A percentile compares a stretch with the other conserved stretches of the same genome.
Evolutionary conservation across 2,113 vertebrate genomes (phyloP).

Genomic region (Pogona vitticeps): DNA sequence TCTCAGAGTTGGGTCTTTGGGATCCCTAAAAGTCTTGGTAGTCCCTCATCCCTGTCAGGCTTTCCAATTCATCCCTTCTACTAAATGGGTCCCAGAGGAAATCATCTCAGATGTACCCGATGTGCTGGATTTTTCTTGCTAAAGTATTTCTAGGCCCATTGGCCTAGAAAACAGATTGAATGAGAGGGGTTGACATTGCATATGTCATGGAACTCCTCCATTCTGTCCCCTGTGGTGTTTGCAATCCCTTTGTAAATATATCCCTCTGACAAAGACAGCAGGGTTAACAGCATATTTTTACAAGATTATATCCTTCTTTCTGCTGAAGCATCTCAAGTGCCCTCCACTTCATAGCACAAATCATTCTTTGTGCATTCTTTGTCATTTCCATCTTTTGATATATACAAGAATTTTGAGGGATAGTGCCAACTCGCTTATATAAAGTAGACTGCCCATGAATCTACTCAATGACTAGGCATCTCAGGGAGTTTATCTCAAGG

Average conservation of each 20-base stretch:
- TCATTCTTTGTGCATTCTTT: slow-evolving; percentile 49
- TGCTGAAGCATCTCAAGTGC: background rate
- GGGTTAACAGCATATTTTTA: slow-evolving; percentile 48
- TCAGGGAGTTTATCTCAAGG: slow-evolving; percentile 52
- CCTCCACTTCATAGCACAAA: slow-evolving; percentile 48
- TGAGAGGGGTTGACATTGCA: slow-evolving; percentile 32
- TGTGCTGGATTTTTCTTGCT: background rate
- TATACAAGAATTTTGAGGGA: slow-evolving; percentile 31
- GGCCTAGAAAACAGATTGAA: background rate
- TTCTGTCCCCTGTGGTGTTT: background rate
- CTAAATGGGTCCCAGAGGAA: background rate
- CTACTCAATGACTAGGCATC: slow-evolving; percentile 30
- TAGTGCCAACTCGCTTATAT: too few relatives aligned
- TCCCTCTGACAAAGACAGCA: slow-evolving; percentile 35
- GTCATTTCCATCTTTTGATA: slow-evolving; percentile 29
- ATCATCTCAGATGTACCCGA: background rate
- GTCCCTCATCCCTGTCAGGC: too few relatives aligned
- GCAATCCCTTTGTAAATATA: slow-evolving; percentile 1
- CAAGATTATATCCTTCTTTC: slow-evolving; percentile 35
- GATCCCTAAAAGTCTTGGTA: too few relatives aligned
- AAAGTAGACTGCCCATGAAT: slow-evolving; percentile 53
- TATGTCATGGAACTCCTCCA: slow-evolving; percentile 28
- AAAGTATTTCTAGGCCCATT: rapidly evolving
- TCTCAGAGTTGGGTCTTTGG: too few relatives aligned
- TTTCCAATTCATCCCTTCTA: too few relatives aligned